Evolutionary conservation across 2,888 invertebrate genomes (phyloP).

Genomic region (Drosophila melanosoma): DNA sequence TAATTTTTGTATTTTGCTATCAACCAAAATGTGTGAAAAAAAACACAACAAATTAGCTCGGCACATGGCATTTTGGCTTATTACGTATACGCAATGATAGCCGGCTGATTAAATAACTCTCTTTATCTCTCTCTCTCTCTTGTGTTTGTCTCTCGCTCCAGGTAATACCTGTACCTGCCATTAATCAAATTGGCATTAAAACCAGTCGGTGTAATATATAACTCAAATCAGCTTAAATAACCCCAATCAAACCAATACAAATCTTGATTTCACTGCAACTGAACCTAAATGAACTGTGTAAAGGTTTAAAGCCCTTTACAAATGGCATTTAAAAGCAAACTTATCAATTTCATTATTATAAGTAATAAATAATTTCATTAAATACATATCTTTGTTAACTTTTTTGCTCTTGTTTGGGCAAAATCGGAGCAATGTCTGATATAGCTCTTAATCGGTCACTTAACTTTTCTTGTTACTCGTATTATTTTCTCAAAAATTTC

Average conservation of each 20-base stretch:
- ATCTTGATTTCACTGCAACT: background rate
- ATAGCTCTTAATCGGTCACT: background rate
- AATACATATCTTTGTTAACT: background rate
- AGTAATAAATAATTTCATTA: background rate
- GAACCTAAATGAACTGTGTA: background rate
- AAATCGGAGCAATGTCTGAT: background rate
- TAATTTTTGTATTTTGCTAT: slow-evolving; percentile 17
- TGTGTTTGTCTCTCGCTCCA: background rate
- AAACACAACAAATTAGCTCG: slow-evolving; percentile 4
- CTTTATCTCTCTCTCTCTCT: background rate
- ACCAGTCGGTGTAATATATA: slow-evolving; percentile 11
- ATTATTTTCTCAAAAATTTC: background rate
- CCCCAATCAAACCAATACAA: slow-evolving; percentile 16
- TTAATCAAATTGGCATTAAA: slow-evolving; percentile 31
- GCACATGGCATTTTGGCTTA: slow-evolving; percentile 28
- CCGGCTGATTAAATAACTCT: background rate
- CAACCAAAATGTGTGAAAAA: background rate
- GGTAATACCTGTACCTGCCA: background rate
- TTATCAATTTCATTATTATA: background rate
- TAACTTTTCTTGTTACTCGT: background rate
- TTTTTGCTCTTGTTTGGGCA: background rate
- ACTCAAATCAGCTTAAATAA: slow-evolving; percentile 7
- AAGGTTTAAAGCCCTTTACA: background rate
- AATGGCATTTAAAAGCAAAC: background rate
- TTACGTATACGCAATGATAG: slow-evolving; percentile 52